Evolutionary conservation across 2,888 invertebrate species (phyloP).

Genomic region (Drosophila longiperda): DNA sequence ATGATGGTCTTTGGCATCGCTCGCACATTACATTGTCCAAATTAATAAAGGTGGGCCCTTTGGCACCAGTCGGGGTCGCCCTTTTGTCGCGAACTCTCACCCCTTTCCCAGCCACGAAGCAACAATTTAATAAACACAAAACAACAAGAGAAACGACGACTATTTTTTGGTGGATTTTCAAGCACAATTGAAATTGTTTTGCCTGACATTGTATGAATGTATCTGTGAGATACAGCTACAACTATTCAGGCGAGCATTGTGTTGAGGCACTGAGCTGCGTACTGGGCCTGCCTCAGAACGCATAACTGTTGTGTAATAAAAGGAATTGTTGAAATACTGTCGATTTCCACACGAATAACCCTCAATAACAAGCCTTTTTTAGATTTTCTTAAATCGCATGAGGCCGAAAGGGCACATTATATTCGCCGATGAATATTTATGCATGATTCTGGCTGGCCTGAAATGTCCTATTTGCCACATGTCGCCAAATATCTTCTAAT

Average conservation of each 20-base stretch:
- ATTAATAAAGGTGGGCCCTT: constrained; percentile 74
- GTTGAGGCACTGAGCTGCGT: constrained; percentile 54
- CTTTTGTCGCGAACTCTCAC: constrained; percentile 52
- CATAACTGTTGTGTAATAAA: constrained; percentile 58
- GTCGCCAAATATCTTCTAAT: background rate
- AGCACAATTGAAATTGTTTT: constrained; percentile 68
- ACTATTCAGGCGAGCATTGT: constrained; percentile 41
- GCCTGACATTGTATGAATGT: constrained; percentile 22
- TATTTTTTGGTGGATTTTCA: constrained; percentile 63
- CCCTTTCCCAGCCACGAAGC: constrained; percentile 48
- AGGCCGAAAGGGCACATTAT: constrained; percentile 32
- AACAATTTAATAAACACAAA: constrained; percentile 72
- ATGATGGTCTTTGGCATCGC: constrained; percentile 33
- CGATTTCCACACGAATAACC: constrained; percentile 68
- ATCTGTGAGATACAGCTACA: constrained; percentile 28
- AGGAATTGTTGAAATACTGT: constrained; percentile 66
- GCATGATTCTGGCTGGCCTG: constrained; percentile 13
- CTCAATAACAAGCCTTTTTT: constrained; percentile 39
- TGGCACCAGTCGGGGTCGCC: constrained; percentile 20
- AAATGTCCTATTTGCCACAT: constrained; percentile 25
- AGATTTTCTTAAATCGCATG: constrained; percentile 40
- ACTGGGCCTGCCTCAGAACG: constrained; percentile 6
- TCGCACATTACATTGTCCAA: constrained; percentile 61
- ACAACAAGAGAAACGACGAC: constrained; percentile 42
- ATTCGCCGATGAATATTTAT: constrained; percentile 37